Evolutionary conservation across 2,888 invertebrate species (phyloP).

Genomic region (Eilema caniola): DNA sequence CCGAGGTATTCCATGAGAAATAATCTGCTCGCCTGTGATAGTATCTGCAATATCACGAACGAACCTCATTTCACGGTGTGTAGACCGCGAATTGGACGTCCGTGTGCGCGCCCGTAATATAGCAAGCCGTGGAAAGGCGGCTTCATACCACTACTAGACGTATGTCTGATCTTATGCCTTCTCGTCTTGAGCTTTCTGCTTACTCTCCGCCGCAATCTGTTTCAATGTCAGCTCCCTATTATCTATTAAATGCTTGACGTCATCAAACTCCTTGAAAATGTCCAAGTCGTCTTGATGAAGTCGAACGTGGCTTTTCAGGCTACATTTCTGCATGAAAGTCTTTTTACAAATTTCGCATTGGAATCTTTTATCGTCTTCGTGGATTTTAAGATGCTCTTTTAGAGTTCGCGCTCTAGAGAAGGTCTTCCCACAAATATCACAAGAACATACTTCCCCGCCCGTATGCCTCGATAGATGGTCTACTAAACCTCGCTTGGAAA

Average conservation of each 20-base stretch:
- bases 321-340: slow-evolving; percentile 79
- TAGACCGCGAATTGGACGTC: too few relatives aligned
- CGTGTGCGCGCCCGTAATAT: too few relatives aligned
- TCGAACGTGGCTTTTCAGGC: slow-evolving; percentile 76
- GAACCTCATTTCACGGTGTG: too few relatives aligned
- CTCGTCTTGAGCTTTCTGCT: slow-evolving; percentile 66
- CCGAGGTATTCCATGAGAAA: too few relatives aligned
- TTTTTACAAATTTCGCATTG: slow-evolving; percentile 81
- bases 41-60: too few relatives aligned
- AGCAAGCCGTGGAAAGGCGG: too few relatives aligned
- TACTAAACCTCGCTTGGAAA: slow-evolving; percentile 75
- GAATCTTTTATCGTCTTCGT: slow-evolving; percentile 73
- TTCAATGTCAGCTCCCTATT: slow-evolving; percentile 80
- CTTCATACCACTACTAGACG: slow-evolving; percentile 8
- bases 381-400: slow-evolving; percentile 74
- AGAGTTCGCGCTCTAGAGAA: slow-evolving; percentile 72
- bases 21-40: too few relatives aligned
- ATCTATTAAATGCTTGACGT: slow-evolving; percentile 81
- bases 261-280: slow-evolving; percentile 83
- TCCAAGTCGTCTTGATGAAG: slow-evolving; percentile 81
- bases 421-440: slow-evolving; percentile 74
- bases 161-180: slow-evolving; percentile 55
- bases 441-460: slow-evolving; percentile 69
- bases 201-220: slow-evolving; percentile 78
- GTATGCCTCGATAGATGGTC: slow-evolving; percentile 75